These are phyloP conservation scores for Neofelis nebulosa DNA, from an alignment of 2,113 vertebrate species.

Conservation along the genomic window DNA sequence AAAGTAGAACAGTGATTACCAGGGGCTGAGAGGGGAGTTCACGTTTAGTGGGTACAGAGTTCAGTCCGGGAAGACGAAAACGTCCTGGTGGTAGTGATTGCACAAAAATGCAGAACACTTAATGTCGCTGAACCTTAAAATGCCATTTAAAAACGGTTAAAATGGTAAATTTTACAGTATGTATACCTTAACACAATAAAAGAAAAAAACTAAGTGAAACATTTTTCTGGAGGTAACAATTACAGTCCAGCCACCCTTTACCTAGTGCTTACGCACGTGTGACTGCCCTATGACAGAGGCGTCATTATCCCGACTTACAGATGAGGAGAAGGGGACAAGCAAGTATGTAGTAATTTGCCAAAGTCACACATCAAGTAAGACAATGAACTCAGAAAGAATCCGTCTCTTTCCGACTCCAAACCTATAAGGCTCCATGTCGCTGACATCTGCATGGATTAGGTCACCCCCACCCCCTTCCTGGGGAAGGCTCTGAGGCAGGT, in stretches of 20 bases:
- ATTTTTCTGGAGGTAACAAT: neutral
- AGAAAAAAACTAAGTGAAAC: neutral
- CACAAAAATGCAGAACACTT: neutral
- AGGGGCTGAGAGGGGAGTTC: neutral
- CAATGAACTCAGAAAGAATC: neutral
- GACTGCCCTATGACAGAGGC: neutral
- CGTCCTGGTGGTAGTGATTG: neutral
- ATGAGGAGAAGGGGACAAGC: neutral
- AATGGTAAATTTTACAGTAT: neutral
- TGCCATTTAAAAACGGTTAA: neutral
- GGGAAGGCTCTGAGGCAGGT: slow-evolving; percentile 31
- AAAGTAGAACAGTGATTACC: neutral
- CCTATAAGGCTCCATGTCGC: neutral
- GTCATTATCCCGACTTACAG: neutral
- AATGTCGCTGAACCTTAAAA: neutral
- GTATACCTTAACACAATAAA: neutral
- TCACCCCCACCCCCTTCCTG: neutral
- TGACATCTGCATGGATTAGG: neutral
- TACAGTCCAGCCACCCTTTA: neutral
- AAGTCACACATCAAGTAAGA: neutral
- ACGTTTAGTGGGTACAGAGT: neutral
- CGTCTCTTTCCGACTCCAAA: neutral
- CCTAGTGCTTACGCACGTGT: fast-evolving
- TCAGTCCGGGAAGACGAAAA: neutral
- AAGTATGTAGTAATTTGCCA: neutral